A percentile compares a stretch with the other conserved stretches of the same genome.
phyloP scores from a whole-genome alignment of 1,140 invertebrate species.

The Dinothrombium tinctorium region DNA sequence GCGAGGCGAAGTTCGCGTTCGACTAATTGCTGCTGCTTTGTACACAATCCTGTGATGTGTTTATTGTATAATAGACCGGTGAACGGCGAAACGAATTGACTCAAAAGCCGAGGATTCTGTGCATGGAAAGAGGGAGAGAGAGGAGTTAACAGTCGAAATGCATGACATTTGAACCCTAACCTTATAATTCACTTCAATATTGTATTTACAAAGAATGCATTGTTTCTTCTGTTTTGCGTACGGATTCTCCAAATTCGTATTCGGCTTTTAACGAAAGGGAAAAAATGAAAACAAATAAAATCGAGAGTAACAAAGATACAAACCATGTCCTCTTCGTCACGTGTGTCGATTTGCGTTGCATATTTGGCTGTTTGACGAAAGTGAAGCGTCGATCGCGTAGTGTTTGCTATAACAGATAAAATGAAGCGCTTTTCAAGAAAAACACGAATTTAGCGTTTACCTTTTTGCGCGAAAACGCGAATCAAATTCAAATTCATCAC shows the following conservation, averaged over 20 bases:
- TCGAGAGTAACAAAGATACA: no score
- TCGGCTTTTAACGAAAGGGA: not conserved
- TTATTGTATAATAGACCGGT: constrained; percentile 70
- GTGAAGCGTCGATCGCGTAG: no score
- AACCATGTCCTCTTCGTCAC: no score
- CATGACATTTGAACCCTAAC: constrained; percentile 13
- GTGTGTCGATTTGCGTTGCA: no score
- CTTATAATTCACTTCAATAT: constrained; percentile 61
- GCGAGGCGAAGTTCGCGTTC: constrained; percentile 44
- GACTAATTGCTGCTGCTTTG: constrained; percentile 40
- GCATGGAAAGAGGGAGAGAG: constrained; percentile 2
- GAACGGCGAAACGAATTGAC: constrained; percentile 81
- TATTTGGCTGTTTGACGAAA: no score
- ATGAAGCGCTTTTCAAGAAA: no score
- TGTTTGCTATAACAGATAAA: no score
- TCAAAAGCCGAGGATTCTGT: constrained; percentile 61
- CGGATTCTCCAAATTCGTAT: constrained; percentile 46
- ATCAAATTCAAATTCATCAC: no score
- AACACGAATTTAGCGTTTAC: no score
- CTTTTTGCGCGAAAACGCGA: no score
- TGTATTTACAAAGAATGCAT: constrained; percentile 67
- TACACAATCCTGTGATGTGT: constrained; percentile 68
- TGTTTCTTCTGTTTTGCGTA: constrained; percentile 40
- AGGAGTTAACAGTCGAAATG: constrained; percentile 1
- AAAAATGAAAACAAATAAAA: no score